Evolutionary conservation across 2,888 invertebrate species (phyloP).

Genomic region (Ditula angustiorana): DNA sequence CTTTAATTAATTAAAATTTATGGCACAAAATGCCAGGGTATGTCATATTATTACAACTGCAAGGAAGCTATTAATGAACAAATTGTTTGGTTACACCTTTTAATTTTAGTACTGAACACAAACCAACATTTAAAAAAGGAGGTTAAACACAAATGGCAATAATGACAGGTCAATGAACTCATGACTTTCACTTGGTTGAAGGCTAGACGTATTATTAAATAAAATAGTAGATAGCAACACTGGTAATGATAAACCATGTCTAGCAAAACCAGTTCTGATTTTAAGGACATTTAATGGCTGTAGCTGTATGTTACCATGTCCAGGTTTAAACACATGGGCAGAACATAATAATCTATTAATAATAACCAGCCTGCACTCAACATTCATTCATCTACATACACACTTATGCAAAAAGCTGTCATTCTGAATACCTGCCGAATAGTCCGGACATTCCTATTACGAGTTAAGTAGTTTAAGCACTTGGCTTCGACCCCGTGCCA

Average conservation of each 20-base stretch:
- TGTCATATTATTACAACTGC: not conserved
- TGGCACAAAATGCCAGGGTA: too few relatives aligned
- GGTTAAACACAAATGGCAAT: conserved; percentile 38
- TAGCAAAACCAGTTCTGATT: conserved; percentile 19
- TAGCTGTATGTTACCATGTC: not conserved
- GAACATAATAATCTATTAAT: too few relatives aligned
- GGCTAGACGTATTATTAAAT: conserved; percentile 45
- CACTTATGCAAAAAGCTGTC: too few relatives aligned
- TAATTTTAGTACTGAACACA: conserved; percentile 3
- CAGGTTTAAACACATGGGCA: not conserved
- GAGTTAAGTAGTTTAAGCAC: too few relatives aligned
- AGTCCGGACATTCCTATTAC: too few relatives aligned
- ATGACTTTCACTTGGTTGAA: conserved; percentile 66
- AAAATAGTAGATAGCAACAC: conserved; percentile 31
- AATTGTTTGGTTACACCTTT: not conserved
- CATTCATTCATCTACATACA: too few relatives aligned
- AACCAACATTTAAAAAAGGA: conserved; percentile 32
- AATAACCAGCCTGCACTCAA: too few relatives aligned
- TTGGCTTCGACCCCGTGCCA: too few relatives aligned
- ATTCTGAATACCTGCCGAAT: too few relatives aligned
- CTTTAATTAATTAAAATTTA: too few relatives aligned
- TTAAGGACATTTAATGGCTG: not conserved
- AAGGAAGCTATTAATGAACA: too few relatives aligned
- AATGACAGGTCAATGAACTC: conserved; percentile 64
- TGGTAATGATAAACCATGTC: not conserved